Evolutionary conservation across 92 coral and sea anemone species (phyloP), one percentile per base, ranked within the genome.

Genomic region (Scolanthus callimorphus): DNA sequence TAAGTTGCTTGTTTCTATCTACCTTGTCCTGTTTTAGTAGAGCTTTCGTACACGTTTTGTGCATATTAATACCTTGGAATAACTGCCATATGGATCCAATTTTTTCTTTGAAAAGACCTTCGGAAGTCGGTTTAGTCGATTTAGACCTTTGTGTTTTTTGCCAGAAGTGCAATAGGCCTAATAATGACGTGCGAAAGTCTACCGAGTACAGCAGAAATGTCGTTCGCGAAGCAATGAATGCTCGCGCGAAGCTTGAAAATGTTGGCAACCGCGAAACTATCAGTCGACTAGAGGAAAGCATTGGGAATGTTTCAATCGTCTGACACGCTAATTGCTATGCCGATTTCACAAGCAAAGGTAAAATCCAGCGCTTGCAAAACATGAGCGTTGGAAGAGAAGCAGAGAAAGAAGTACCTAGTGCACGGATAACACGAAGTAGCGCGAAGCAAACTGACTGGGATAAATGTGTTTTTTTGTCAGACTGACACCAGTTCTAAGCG

Each of bases 271-370:
- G 43, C 9, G 43, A 19, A 20, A 20, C 22, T 10, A 19, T 9
- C 22, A 21, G 17, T 46, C 52, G 52, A 20, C 17, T 9, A 20
- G 19, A 19, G 52, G 52, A 46, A 46, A 46, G 4, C 4, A 11
- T 9, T 9, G 52, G 22, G 23, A 46, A 9, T 10, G 52, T 9
- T 9, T 9, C 52, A 20, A 46, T 46, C 31, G 66, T 51, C 3
- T 68, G 71, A 70, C 83, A 69, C 29, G 46, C 17, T 23, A 76
- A 60, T 47, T 69, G 77, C 34, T 69, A 69, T 57, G 57, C 64
- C 3, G 70, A 27, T 52, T 60, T 20, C 31, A 52, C 71, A 41
- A 76, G 77, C 48, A 76, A 67, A 49, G 76, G 52, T 51, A 69
- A 76, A 67, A 59, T 41, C 39, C 63, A 58, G 54, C 51, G 62